Evolutionary conservation across 2,797 vertebrate species (phyloP).

Genomic region (Bucorvus abyssinicus): DNA sequence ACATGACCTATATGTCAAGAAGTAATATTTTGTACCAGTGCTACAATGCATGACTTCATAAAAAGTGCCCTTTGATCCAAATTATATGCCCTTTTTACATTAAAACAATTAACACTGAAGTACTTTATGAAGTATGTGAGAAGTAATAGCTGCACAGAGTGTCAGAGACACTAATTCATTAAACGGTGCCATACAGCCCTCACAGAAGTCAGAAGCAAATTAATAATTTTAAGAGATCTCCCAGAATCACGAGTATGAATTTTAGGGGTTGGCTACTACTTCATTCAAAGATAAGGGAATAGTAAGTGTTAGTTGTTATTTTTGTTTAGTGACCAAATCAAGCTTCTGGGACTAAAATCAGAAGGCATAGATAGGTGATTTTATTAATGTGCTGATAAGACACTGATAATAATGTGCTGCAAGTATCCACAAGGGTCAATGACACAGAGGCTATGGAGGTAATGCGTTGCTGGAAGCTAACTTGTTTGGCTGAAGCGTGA

Average conservation of each 20-base stretch:
- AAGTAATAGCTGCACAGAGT: constrained; percentile 58
- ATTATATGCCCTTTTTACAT: constrained; percentile 53
- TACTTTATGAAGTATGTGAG: constrained; percentile 58
- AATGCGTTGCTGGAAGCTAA: not conserved
- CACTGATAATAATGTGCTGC: not conserved
- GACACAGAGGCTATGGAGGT: not conserved
- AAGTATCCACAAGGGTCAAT: not conserved
- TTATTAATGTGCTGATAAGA: not conserved
- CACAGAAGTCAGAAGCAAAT: constrained; percentile 38
- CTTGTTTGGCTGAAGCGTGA: not conserved
- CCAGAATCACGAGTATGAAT: not conserved
- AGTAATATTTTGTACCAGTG: constrained; percentile 3
- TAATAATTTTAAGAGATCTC: not conserved
- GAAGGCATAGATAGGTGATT: not conserved
- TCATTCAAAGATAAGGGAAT: not conserved
- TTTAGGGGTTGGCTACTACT: not conserved
- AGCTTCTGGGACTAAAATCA: not conserved
- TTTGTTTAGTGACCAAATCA: not conserved
- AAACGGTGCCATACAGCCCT: constrained; percentile 72
- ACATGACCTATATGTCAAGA: constrained; percentile 2
- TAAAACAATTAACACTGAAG: constrained; percentile 56
- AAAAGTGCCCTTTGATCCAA: constrained; percentile 61
- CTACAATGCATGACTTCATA: not conserved
- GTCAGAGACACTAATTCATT: constrained; percentile 64
- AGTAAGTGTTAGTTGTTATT: not conserved